phyloP scores from a whole-genome alignment of 2,797 vertebrate species.

The Zenarchopterus dispar region DNA sequence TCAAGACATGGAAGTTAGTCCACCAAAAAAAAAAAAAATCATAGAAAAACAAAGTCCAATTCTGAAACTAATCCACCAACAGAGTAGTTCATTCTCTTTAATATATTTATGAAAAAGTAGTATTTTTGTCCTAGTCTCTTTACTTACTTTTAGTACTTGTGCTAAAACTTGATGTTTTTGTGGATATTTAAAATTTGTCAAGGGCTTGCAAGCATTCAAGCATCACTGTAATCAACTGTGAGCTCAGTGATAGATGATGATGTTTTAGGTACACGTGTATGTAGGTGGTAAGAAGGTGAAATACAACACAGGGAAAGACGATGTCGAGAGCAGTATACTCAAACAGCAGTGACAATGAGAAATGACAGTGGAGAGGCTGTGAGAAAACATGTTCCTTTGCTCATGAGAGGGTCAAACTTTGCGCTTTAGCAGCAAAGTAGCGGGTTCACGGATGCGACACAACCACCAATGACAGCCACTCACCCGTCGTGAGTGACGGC shows the following conservation, averaged over 20 bases:
- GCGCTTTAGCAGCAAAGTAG: slow-evolving; percentile 41
- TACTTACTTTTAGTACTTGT: neutral
- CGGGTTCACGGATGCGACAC: slow-evolving; percentile 50
- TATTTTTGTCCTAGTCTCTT: neutral
- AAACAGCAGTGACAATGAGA: neutral
- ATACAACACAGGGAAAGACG: slow-evolving; percentile 15
- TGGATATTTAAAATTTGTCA: neutral
- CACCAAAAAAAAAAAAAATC: too few species aligned
- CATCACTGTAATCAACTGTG: neutral
- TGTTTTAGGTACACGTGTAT: slow-evolving; percentile 4
- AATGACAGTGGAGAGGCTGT: slow-evolving; percentile 9
- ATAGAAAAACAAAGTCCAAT: too few species aligned
- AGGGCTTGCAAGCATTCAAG: too few species aligned
- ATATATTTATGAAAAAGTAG: too few species aligned
- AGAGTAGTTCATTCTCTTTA: too few species aligned
- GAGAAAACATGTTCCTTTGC: slow-evolving; percentile 1
- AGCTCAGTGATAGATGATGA: neutral
- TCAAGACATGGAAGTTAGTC: too few species aligned
- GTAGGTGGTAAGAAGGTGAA: slow-evolving; percentile 2
- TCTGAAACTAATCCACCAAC: too few species aligned
- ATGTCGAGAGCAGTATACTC: neutral
- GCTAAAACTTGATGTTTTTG: neutral
- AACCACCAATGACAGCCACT: slow-evolving; percentile 70
- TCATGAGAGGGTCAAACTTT: slow-evolving; percentile 46
- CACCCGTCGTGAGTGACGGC: slow-evolving; percentile 78